A percentile compares a stretch with the other conserved stretches of the same genome.
Evolutionary conservation across 2,113 vertebrate species (phyloP).

Genomic region (Osmerus eperlanus): DNA sequence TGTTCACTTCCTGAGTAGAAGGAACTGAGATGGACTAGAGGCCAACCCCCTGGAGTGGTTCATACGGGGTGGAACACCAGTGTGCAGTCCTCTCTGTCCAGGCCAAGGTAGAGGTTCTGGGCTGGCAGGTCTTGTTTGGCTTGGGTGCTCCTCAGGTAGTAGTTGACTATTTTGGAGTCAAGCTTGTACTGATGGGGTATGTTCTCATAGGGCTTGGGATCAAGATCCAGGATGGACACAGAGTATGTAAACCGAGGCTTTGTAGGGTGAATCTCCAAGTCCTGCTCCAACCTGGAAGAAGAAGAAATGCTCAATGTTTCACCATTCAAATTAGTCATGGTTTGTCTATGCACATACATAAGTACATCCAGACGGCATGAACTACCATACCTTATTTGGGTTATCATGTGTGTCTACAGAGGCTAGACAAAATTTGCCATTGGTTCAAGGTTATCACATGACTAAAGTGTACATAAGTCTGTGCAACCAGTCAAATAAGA

Average conservation of each 20-base stretch:
- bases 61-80: conserved; percentile 90
- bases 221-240: conserved; percentile 90
- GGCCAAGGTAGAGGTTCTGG: conserved; percentile 73
- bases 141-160: conserved; percentile 80
- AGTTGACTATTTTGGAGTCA: conserved; percentile 89
- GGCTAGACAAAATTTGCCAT: no score
- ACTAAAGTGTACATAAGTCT: no score
- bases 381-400: no score
- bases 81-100: conserved; percentile 85
- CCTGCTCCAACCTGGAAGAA: conserved; percentile 69
- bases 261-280: conserved; percentile 71
- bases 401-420: no score
- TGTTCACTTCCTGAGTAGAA: background rate
- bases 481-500: no score
- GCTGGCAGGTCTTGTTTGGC: conserved; percentile 69
- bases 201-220: conserved; percentile 91
- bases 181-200: conserved; percentile 87
- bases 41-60: conserved; percentile 16
- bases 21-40: background rate
- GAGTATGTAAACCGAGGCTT: conserved; percentile 82
- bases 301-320: conserved; percentile 24
- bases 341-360: no score
- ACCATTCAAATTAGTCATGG: no score
- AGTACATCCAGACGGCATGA: no score
- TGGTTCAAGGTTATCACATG: no score